These are phyloP conservation scores for Sylvietta virens DNA, from an alignment of 2,113 vertebrate genomes.

Conservation along the genomic window DNA sequence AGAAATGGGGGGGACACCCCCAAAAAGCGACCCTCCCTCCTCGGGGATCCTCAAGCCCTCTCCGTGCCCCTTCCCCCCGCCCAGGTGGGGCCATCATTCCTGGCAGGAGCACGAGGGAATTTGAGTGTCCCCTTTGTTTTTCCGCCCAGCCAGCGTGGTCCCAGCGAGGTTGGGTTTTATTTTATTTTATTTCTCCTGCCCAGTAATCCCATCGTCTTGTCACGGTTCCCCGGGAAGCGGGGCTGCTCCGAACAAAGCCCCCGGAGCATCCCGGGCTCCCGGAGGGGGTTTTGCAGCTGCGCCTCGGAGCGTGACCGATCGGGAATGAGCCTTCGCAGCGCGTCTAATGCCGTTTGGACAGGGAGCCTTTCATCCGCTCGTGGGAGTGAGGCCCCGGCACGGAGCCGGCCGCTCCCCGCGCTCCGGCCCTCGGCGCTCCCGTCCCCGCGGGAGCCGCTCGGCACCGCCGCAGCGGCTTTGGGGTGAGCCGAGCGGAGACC, in stretches of 20 bases:
- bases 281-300: conserved; percentile 60
- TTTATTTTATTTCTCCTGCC: not conserved
- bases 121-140: not conserved
- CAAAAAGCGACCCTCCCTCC: not conserved
- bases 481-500: fast-evolving
- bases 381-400: conserved; percentile 50
- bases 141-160: not conserved
- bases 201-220: conserved; percentile 63
- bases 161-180: not conserved
- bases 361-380: conserved; percentile 64
- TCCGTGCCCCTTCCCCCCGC: not conserved
- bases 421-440: conserved; percentile 51
- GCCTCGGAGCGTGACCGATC: conserved; percentile 68
- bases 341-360: conserved; percentile 62
- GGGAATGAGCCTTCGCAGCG: conserved; percentile 69
- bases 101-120: not conserved
- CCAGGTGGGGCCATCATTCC: not conserved
- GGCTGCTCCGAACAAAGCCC: conserved; percentile 59
- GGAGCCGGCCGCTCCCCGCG: not conserved
- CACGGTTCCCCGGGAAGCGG: conserved; percentile 46
- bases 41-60: not conserved
- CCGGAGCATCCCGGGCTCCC: conserved; percentile 43
- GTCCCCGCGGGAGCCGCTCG: not conserved
- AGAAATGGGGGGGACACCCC: not conserved
- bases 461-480: fast-evolving